Base-by-base conservation (phyloP, 53 echinoderm and acorn worm species). In the Apostichopus leukothele region DNA sequence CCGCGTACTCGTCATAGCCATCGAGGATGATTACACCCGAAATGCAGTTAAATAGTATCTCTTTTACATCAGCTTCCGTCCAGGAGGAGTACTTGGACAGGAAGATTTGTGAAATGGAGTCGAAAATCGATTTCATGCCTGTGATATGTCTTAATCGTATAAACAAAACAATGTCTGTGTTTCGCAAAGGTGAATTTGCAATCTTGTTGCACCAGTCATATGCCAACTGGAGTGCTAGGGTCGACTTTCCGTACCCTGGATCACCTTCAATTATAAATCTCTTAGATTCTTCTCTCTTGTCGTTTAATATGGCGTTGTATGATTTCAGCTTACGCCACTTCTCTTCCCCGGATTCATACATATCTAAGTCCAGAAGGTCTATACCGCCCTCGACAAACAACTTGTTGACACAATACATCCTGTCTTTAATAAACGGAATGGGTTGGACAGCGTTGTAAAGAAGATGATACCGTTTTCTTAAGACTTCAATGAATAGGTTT, bases 351-450 rank as follows among this genome's bases (percentile, higher is more conserved):
- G 19, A 14, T 1, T 53, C 26, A 3, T 21, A 19, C 52, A 53
- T 6, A 8, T 5, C 52, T 8, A 52, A 52, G 6, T 19, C 53
- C 20, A 53, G 21, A 7, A 25, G 54, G 51, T 79, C 14, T 13
- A 79, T 52, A 53, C 79, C 79, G 79, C 79, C 51, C 14, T 79
- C 79, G 6, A 79, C 79, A 79, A 79, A 79, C 16, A 79, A 18
- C 13, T 54, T 79, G 20, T 79, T 52, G 16, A 79, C 79, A 9
- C 51, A 79, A 14, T 79, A 79, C 52, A 79, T 18, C 8, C 79
- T 52, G 21, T 79, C 79, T 79, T 54, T 52, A 18, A 79, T 52
- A 20, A 53, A 79, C 4, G 79, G 79, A 9, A 79, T 79, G n/a
- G 79, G 79, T 9, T 79, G 79, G 3, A 79, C 79, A 12, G 79